Evolutionary conservation across 1,140 invertebrate species (phyloP).

Genomic region (Drosophila tristis): DNA sequence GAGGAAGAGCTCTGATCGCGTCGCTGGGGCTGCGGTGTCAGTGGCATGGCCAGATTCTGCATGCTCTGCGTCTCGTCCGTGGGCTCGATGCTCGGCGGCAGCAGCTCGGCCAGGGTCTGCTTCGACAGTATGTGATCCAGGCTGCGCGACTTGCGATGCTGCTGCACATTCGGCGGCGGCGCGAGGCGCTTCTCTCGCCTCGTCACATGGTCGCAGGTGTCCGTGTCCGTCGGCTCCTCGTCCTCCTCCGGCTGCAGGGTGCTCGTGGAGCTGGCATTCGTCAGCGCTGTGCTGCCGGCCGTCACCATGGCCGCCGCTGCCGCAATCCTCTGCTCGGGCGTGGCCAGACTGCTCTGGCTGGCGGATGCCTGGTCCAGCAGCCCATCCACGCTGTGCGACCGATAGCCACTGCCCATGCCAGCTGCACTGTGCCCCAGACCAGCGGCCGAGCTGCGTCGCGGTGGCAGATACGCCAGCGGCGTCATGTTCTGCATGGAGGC

Average conservation of each 20-base stretch:
- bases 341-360: constrained; percentile 43
- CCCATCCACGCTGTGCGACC: constrained; percentile 83
- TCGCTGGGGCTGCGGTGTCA: constrained; percentile 68
- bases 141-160: constrained; percentile 87
- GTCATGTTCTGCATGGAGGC: constrained; percentile 79
- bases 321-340: constrained; percentile 73
- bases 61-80: constrained; percentile 83
- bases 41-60: constrained; percentile 79
- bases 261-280: constrained; percentile 76
- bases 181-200: constrained; percentile 65
- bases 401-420: constrained; percentile 66
- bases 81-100: constrained; percentile 58
- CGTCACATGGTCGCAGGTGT: constrained; percentile 37
- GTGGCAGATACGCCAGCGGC: constrained; percentile 61
- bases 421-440: constrained; percentile 55
- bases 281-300: constrained; percentile 74
- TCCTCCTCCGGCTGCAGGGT: constrained; percentile 72
- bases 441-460: constrained; percentile 68
- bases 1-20: constrained; percentile 63
- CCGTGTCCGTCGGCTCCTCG: constrained; percentile 4
- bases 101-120: constrained; percentile 73
- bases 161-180: constrained; percentile 60
- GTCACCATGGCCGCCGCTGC: constrained; percentile 73
- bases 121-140: constrained; percentile 88
- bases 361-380: constrained; percentile 68